Evolutionary conservation across 35 echinoderm and acorn worm species (phyloP).

Genomic region (Apostichopus parvimensis): DNA sequence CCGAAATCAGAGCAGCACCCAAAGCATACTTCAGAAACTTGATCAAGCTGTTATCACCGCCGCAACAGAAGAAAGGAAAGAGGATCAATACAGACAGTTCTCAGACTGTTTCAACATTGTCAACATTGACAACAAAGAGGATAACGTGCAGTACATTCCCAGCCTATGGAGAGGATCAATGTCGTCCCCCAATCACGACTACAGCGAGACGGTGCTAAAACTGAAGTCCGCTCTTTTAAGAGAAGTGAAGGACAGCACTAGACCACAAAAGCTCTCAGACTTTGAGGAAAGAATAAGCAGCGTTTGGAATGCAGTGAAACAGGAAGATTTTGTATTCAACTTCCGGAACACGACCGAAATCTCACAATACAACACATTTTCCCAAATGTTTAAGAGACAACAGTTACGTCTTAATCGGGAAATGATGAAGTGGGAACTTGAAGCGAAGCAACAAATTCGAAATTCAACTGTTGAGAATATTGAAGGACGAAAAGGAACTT

Average conservation of each 20-base stretch:
- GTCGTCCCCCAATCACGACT: too few species aligned
- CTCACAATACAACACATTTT: too few species aligned
- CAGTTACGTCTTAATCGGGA: too few species aligned
- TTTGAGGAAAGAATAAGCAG: slow-evolving; percentile 8
- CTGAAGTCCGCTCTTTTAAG: slow-evolving; percentile 19
- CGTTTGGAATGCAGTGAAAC: slow-evolving; percentile 48
- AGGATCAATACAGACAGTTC: slow-evolving; percentile 11
- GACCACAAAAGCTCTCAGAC: neutral
- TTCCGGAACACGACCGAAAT: slow-evolving; percentile 51
- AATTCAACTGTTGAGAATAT: slow-evolving; percentile 27
- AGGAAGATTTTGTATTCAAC: slow-evolving; percentile 58
- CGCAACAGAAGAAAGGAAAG: slow-evolving; percentile 10
- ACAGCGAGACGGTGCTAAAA: slow-evolving; percentile 28
- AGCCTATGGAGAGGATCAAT: too few species aligned
- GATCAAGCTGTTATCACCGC: neutral
- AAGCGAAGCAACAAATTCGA: too few species aligned
- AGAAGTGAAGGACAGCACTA: neutral
- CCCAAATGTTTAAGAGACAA: too few species aligned
- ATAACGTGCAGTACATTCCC: too few species aligned
- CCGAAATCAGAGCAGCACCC: neutral
- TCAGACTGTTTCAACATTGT: too few species aligned
- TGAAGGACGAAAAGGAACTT: too few species aligned
- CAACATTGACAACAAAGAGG: too few species aligned
- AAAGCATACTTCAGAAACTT: slow-evolving; percentile 27
- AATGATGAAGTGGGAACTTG: too few species aligned